phyloP scores from a whole-genome alignment of 2,797 vertebrate species.

The Chaetodon trifasciatus region DNA sequence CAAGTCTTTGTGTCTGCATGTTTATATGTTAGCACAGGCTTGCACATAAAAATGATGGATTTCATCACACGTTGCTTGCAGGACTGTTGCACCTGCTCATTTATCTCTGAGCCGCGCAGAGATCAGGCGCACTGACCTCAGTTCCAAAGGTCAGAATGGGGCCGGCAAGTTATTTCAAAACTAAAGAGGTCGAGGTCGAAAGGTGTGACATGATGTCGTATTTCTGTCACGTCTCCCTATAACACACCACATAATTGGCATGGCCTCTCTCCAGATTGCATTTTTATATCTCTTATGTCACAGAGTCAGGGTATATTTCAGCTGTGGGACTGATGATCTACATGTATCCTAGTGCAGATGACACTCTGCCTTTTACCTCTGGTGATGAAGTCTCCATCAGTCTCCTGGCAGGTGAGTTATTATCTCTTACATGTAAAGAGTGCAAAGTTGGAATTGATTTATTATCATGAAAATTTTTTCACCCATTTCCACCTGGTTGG shows the following conservation, averaged over 20 bases:
- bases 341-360: constrained; percentile 36
- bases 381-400: constrained; percentile 34
- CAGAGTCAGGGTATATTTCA: constrained; percentile 49
- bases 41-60: constrained; percentile 53
- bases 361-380: constrained; percentile 14
- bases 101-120: constrained; percentile 36
- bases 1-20: neutral
- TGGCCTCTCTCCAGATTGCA: constrained; percentile 44
- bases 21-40: constrained; percentile 5
- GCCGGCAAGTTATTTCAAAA: constrained; percentile 64
- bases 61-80: constrained; percentile 14
- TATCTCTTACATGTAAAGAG: constrained; percentile 4
- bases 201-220: constrained; percentile 49
- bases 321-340: constrained; percentile 42
- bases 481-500: constrained; percentile 38
- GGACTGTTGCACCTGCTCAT: constrained; percentile 38
- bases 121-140: constrained; percentile 37
- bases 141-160: constrained; percentile 44
- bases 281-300: constrained; percentile 61
- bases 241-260: constrained; percentile 57
- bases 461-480: constrained; percentile 20
- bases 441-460: constrained; percentile 15
- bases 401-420: constrained; percentile 23
- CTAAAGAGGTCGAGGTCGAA: constrained; percentile 65
- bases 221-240: constrained; percentile 63